phyloP scores from a whole-genome alignment of 2,797 vertebrate genomes.

The Danio kyathit region DNA sequence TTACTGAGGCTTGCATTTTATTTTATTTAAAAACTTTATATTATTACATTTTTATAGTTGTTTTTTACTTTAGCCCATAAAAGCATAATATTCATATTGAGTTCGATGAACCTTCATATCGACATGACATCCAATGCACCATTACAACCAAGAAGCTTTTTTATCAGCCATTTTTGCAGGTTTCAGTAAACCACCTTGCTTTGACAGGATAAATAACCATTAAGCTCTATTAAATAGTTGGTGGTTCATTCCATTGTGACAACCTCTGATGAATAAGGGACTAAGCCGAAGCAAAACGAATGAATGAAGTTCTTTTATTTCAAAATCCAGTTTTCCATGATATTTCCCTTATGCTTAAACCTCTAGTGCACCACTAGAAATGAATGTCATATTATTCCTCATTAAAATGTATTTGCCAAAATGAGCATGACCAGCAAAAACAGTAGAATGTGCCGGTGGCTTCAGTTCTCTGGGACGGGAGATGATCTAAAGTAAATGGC shows the following conservation, averaged over 20 bases:
- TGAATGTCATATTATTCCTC: constrained; percentile 31
- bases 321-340: constrained; percentile 1
- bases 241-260: no score
- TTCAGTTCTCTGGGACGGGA: constrained; percentile 21
- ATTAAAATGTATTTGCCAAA: constrained; percentile 37
- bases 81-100: no score
- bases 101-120: not conserved
- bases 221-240: not conserved
- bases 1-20: no score
- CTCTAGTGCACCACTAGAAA: not conserved
- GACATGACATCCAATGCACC: not conserved
- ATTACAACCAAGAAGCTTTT: not conserved
- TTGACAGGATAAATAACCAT: not conserved
- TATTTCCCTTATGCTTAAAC: constrained; percentile 7
- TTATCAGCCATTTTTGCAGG: not conserved
- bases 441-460: constrained; percentile 10
- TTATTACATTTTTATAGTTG: no score
- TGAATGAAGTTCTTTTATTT: not conserved
- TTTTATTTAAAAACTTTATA: no score
- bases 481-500: constrained; percentile 46
- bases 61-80: no score
- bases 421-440: constrained; percentile 27
- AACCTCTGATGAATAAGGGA: no score
- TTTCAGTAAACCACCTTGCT: constrained; percentile 1
- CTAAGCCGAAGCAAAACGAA: no score